These are phyloP conservation scores for Gallinago media DNA, from an alignment of 2,113 vertebrate species.

Conservation along the genomic window DNA sequence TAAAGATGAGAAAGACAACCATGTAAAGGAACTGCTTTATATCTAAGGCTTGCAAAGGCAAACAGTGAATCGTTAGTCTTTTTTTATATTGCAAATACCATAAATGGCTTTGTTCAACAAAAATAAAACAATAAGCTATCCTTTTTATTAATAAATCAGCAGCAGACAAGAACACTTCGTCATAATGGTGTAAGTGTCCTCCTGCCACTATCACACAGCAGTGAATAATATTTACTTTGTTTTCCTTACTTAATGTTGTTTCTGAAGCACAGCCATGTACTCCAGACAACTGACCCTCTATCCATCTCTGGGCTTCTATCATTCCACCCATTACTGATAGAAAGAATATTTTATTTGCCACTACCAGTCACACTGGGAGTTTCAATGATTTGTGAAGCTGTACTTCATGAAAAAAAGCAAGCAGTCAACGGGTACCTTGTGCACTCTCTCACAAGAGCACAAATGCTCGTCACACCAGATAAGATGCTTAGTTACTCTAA, in stretches of 20 bases:
- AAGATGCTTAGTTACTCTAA: neutral
- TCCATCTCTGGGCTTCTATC: neutral
- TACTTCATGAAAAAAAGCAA: neutral
- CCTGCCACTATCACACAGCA: neutral
- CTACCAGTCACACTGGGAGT: neutral
- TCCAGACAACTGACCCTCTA: neutral
- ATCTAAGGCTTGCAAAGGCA: constrained; percentile 37
- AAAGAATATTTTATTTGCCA: neutral
- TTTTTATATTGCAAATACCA: constrained; percentile 9
- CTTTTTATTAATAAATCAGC: constrained; percentile 49
- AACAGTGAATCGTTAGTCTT: constrained; percentile 41
- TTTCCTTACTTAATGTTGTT: neutral
- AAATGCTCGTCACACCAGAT: neutral
- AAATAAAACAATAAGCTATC: constrained; percentile 35
- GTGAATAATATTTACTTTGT: constrained; percentile 26
- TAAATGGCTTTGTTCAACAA: constrained; percentile 32
- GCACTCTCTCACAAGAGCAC: neutral
- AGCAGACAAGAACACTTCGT: constrained; percentile 19
- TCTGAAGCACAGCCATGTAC: neutral
- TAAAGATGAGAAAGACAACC: constrained; percentile 37
- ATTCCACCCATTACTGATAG: neutral
- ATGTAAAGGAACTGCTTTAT: constrained; percentile 21
- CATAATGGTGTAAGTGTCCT: neutral
- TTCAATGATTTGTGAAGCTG: neutral
- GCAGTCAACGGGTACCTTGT: neutral